Conservation (phyloP, 2,113 vertebrate species). For the Leptodactylus fuscus region DNA sequence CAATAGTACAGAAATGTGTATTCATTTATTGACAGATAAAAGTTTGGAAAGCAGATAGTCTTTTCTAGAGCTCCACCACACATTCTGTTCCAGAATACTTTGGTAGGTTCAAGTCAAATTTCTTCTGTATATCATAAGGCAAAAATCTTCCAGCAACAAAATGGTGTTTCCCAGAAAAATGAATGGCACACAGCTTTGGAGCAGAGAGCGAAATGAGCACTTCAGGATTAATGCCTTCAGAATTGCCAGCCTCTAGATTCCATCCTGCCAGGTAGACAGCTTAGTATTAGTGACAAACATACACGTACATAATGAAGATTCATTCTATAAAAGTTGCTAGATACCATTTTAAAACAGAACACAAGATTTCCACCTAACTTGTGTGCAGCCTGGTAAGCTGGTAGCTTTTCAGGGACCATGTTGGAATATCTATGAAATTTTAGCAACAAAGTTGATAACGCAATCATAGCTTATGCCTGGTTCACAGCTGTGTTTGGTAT, state of each 20-base stretch:
- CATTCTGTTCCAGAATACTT: conserved; percentile 88
- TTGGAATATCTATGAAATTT: no score
- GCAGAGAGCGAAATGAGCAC: conserved; percentile 90
- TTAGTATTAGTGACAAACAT: not conserved
- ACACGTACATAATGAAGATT: not conserved
- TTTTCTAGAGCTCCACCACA: conserved; percentile 82
- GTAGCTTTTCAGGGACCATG: no score
- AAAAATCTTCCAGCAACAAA: conserved; percentile 92
- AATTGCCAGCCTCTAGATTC: conserved; percentile 78
- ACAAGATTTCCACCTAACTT: no score
- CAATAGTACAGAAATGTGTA: conserved; percentile 49
- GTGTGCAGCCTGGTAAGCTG: no score
- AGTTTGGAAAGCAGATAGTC: conserved; percentile 1
- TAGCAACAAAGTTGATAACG: no score
- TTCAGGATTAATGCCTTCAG: conserved; percentile 85
- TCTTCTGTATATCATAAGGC: conserved; percentile 91
- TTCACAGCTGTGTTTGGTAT: no score
- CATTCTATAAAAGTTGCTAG: not conserved
- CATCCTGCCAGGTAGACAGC: conserved; percentile 76
- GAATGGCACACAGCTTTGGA: conserved; percentile 85
- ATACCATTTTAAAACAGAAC: no score
- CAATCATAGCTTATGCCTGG: no score
- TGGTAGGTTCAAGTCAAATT: conserved; percentile 89
- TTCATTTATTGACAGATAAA: conserved; percentile 43
- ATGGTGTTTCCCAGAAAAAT: conserved; percentile 88